Evolutionary conservation across 1,140 invertebrate species (phyloP).

Genomic region (Trichomalopsis sarcophagae): DNA sequence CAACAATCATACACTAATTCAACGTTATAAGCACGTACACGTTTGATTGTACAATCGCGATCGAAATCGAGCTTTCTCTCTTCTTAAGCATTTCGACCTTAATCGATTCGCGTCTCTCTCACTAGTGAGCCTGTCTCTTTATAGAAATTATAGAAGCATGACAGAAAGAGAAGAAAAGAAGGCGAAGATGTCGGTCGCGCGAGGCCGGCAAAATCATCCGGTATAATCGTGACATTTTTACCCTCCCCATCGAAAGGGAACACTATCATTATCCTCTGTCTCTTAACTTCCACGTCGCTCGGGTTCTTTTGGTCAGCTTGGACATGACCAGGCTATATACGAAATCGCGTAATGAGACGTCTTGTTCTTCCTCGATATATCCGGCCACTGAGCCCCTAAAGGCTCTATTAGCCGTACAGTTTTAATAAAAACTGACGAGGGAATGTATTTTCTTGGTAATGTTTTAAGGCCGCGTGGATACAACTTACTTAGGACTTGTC

Average conservation of each 20-base stretch:
- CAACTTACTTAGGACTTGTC: background rate
- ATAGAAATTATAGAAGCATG: constrained; percentile 17
- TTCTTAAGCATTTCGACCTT: background rate
- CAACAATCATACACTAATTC: too few relatives aligned
- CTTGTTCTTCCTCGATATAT: background rate
- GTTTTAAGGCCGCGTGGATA: background rate
- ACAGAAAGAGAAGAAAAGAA: constrained; percentile 2
- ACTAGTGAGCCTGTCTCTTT: background rate
- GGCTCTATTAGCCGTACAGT: constrained; percentile 10
- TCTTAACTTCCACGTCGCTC: background rate
- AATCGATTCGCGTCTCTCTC: constrained; percentile 12
- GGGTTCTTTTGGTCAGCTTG: background rate
- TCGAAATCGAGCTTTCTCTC: background rate
- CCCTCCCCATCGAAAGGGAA: background rate
- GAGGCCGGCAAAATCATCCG: background rate
- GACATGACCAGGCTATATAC: background rate
- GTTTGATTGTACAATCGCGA: background rate
- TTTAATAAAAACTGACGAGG: constrained; percentile 14
- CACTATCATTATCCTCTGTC: constrained; percentile 44
- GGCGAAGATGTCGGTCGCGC: background rate
- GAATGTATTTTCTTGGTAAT: background rate
- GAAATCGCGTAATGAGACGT: constrained; percentile 29
- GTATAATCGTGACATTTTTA: constrained; percentile 33
- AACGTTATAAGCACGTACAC: too few relatives aligned
- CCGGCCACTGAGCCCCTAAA: background rate